Conservation (phyloP, 2,888 invertebrate genomes). For the Heteromyza rotundicornis region DNA sequence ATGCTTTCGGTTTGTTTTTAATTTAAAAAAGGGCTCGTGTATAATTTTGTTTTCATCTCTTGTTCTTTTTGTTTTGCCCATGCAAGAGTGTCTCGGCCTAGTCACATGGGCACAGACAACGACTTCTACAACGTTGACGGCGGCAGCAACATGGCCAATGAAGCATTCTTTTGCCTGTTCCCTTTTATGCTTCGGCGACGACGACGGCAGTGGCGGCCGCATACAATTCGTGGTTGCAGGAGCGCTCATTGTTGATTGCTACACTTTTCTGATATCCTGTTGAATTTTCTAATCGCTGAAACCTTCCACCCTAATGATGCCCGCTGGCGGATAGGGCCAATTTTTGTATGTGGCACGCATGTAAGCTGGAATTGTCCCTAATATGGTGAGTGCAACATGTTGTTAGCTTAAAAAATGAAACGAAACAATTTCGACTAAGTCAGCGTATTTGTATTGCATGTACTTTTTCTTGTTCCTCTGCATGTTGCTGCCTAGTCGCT, state of each 20-base stretch:
- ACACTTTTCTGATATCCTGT: conserved; percentile 53
- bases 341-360: conserved; percentile 11
- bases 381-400: conserved; percentile 27
- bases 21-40: too few species aligned
- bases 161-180: conserved; percentile 2
- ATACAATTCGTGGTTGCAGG: neutral
- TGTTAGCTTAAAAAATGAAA: conserved; percentile 36
- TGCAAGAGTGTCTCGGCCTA: neutral
- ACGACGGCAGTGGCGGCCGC: neutral
- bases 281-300: conserved; percentile 60
- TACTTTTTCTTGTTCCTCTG: too few species aligned
- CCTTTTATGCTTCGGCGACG: conserved; percentile 4
- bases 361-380: conserved; percentile 6
- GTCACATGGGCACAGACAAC: conserved; percentile 1
- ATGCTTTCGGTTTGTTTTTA: too few species aligned
- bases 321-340: conserved; percentile 36
- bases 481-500: neutral
- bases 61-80: neutral
- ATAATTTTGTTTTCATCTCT: neutral
- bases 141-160: conserved; percentile 10
- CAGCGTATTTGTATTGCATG: too few species aligned
- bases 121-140: conserved; percentile 7
- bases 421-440: neutral
- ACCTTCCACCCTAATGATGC: conserved; percentile 58
- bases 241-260: conserved; percentile 18